Conservation (phyloP, 1,140 invertebrate species). For the Euwallacea similis region DNA sequence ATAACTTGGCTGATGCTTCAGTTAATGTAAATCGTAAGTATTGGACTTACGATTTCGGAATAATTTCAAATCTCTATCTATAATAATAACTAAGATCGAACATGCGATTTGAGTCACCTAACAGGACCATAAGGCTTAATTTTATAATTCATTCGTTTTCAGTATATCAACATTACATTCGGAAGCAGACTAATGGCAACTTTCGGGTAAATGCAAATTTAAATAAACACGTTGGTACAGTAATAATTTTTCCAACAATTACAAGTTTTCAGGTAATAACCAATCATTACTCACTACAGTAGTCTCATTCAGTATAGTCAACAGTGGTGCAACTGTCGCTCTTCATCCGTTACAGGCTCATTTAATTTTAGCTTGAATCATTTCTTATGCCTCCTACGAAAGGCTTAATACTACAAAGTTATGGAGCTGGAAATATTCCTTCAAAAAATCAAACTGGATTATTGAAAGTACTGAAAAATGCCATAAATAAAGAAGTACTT, state of each 20-base stretch:
- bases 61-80: neutral
- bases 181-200: conserved; percentile 6
- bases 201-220: conserved; percentile 32
- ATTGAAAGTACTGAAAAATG: conserved; percentile 71
- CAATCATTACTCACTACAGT: neutral
- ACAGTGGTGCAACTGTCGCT: too few species aligned
- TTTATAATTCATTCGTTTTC: conserved; percentile 16
- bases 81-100: neutral
- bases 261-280: conserved; percentile 44
- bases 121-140: neutral
- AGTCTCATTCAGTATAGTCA: neutral
- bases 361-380: conserved; percentile 61
- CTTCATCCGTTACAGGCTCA: too few species aligned
- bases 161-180: conserved; percentile 40
- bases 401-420: conserved; percentile 84
- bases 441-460: conserved; percentile 77
- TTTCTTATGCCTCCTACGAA: conserved; percentile 81
- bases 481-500: conserved; percentile 78
- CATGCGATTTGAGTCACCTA: neutral
- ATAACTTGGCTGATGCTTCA: conserved; percentile 80
- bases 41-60: neutral
- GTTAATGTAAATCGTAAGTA: conserved; percentile 66
- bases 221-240: conserved; percentile 42
- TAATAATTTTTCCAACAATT: conserved; percentile 47
- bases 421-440: conserved; percentile 92